Evolutionary conservation across 2,888 invertebrate species (phyloP), one percentile per base, ranked within the genome.

Genomic region (Platycheirus rosarum): DNA sequence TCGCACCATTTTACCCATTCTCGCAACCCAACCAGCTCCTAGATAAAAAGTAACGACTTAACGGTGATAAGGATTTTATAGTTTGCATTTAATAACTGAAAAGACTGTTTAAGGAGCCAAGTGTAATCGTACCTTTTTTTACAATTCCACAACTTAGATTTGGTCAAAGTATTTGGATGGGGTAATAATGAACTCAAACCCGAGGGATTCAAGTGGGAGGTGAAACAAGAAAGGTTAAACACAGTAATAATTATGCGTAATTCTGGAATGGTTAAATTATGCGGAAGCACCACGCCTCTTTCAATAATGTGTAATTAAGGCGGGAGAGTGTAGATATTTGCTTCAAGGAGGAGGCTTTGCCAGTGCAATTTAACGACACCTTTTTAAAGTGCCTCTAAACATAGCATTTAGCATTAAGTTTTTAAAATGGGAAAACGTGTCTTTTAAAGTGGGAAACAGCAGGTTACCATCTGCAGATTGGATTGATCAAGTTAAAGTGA

Each of bases 11-110:
- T 63, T 57, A 65, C 29, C n/a, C 29, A 8, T 51, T 29, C 42
- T 57, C 76, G 60, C 23, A 57, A 70, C n/a, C 66, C 37, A 57
- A 70, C 7, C 70, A 40, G 7, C 35, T 60, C 14, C 13, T 11
- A 62, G 70, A 82, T 76, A 76, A 82, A 76, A 82, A 53, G 71
- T 71, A 70, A 82, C 70, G 80, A 76, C 71, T 23, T 40, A 57
- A 57, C 23, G 57, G 26, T 55, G 76, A 37, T 82, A 66, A 76
- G 48, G 66, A 35, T 62, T 76, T 70, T 75, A 80, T 71, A 76
- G 76, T 76, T 80, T 62, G 6, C 66, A 82, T 82, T 76, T 76
- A 76, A 76, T 82, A 76, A 76, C 66, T 71, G 46, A 66, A 71
- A 66, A 66, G 48, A 57, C 46, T 65, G 40, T 69, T 18, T n/a